Evolutionary conservation across 1,140 invertebrate genomes (phyloP), one percentile per base, ranked within the genome.

Genomic region (Monomorium pharaonis): DNA sequence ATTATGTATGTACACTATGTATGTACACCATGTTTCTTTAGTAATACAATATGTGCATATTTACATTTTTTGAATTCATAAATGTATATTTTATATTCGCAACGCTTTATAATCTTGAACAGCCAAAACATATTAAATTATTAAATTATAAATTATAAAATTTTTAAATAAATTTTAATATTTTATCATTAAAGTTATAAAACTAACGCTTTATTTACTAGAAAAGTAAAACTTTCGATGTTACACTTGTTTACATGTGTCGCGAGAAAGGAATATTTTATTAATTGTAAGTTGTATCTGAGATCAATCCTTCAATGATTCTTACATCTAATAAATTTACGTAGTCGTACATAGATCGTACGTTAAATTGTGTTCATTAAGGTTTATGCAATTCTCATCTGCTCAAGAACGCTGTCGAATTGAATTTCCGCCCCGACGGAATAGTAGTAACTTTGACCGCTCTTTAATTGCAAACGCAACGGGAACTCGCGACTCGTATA

Each of bases 401-500:
- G 91, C 80, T 88, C 87, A 91, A 92, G 92, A 87, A 89, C 85
- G 85, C 86, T 83, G 84, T 84, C 75, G 88, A 94, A 94, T 94
- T 94, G 89, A 94, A 94, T 94, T 93, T 94, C 92, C 94, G 89
- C 74, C 88, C 91, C 91, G 56, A 62, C 80, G 75, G 86, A 77
- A 87, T 86, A 80, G 72, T 47, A 51, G 86, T 89, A 92, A 90
- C 93, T 94, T 92, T 94, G 92, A 93, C 92, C 92, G 92, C 87
- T 92, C 92, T 94, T 94, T 92, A 93, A 92, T 93, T 94, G 88
- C 92, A 93, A 92, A 93, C 93, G 88, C 92, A 92, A 91, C 93
- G 90, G 87, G 92, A 92, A 93, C 91, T 90, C 76, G 76, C 80
- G 87, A 56, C 86, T 91, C 86, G 87, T 81, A 86, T 92, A 81